These are phyloP conservation scores for Drosophila birchii DNA, from an alignment of 2,888 invertebrate species.

Conservation along the genomic window DNA sequence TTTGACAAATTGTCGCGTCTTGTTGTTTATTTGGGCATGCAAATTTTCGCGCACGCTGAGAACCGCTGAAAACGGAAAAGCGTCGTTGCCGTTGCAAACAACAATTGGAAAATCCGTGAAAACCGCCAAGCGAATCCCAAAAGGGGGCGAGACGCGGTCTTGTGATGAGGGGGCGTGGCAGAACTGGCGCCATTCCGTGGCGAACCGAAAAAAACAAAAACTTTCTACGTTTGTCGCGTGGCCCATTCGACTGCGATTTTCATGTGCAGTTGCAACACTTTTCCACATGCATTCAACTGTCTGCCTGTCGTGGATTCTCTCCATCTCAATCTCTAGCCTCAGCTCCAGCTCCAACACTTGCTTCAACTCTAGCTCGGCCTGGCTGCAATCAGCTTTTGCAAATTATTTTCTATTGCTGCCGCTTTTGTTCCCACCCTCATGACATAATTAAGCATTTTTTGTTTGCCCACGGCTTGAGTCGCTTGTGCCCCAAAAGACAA, in stretches of 20 bases:
- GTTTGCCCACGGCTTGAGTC: constrained; percentile 30
- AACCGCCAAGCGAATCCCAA: constrained; percentile 55
- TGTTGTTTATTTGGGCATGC: constrained; percentile 64
- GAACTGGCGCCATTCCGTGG: constrained; percentile 48
- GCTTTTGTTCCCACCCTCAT: constrained; percentile 83
- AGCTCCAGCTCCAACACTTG: neutral
- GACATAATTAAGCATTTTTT: constrained; percentile 84
- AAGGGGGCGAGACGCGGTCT: neutral
- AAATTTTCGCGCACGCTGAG: constrained; percentile 69
- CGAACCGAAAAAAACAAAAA: constrained; percentile 55
- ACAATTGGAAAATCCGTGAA: constrained; percentile 66
- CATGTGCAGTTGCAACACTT: constrained; percentile 66
- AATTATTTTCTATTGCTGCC: constrained; percentile 50
- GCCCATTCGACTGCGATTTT: constrained; percentile 62
- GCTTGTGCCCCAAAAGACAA: constrained; percentile 12
- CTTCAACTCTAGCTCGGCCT: constrained; percentile 5
- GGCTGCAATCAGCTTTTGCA: constrained; percentile 42
- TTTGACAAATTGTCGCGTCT: constrained; percentile 68
- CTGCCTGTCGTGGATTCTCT: constrained; percentile 31
- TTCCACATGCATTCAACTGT: constrained; percentile 62
- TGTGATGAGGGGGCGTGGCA: constrained; percentile 29
- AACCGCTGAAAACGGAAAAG: constrained; percentile 69
- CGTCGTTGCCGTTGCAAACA: constrained; percentile 29
- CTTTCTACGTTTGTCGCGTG: constrained; percentile 81
- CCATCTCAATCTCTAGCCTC: constrained; percentile 2